Evolutionary conservation across 1,140 invertebrate genomes (phyloP).

Genomic region (Drosophila ironensis): DNA sequence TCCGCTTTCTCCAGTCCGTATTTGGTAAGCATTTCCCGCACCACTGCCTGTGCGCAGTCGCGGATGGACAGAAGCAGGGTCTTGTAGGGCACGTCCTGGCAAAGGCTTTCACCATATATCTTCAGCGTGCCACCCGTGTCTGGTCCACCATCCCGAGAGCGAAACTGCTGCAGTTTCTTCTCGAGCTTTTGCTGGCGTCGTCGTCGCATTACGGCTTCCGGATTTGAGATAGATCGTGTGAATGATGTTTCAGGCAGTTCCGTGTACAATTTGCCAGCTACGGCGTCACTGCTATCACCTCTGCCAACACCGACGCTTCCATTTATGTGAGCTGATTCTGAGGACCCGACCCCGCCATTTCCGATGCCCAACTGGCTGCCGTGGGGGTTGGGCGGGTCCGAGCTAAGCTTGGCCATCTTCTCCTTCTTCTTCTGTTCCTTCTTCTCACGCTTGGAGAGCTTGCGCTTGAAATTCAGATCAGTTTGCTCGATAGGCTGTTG

Average conservation of each 20-base stretch:
- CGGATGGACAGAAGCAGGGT: constrained; percentile 96
- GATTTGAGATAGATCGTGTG: constrained; percentile 99
- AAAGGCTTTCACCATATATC: constrained; percentile 98
- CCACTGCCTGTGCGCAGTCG: constrained; percentile 95
- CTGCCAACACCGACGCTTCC: constrained; percentile 44
- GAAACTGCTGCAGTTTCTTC: constrained; percentile 97
- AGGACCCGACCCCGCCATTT: constrained; percentile 44
- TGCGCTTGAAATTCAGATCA: constrained; percentile 87
- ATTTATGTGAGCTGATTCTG: constrained; percentile 65
- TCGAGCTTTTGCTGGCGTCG: constrained; percentile 98
- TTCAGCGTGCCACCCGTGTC: constrained; percentile 96
- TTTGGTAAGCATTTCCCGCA: constrained; percentile 98
- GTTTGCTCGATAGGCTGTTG: constrained; percentile 74
- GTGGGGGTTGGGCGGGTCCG: constrained; percentile 85
- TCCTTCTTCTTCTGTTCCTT: constrained; percentile 99
- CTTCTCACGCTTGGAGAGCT: constrained; percentile 99
- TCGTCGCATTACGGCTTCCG: constrained; percentile 98
- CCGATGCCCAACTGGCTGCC: constrained; percentile 79
- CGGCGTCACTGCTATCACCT: constrained; percentile 82
- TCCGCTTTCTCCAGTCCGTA: constrained; percentile 96
- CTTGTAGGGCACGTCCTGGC: constrained; percentile 99
- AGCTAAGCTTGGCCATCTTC: constrained; percentile 92
- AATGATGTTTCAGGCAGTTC: constrained; percentile 99
- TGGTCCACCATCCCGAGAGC: constrained; percentile 96
- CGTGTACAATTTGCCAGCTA: constrained; percentile 96